Conservation (phyloP, 1,140 invertebrate genomes). For the Lepidurus couesii region DNA sequence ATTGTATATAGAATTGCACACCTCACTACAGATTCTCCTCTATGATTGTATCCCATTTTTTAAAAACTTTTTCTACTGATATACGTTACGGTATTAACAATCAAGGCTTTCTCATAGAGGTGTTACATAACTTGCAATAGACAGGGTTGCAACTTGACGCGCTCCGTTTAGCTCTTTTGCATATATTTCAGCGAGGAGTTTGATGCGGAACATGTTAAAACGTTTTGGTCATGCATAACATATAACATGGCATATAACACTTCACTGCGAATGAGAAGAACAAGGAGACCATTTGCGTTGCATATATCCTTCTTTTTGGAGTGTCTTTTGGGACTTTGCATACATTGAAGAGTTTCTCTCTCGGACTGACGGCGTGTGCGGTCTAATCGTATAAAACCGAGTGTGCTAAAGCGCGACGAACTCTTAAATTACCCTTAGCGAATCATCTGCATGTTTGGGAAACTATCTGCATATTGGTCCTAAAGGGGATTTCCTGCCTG, state of each 20-base stretch:
- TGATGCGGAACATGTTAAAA: background rate
- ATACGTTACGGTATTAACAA: too few species aligned
- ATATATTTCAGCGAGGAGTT: background rate
- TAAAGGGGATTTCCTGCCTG: background rate
- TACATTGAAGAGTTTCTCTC: too few species aligned
- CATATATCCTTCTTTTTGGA: background rate
- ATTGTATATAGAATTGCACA: background rate
- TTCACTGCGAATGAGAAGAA: background rate
- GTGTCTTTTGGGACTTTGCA: background rate
- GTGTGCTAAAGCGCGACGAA: background rate
- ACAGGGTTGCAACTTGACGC: background rate
- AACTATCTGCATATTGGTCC: background rate
- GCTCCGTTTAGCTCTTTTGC: conserved; percentile 2
- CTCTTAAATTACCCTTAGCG: conserved; percentile 11
- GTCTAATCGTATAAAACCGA: too few species aligned
- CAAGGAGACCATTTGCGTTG: background rate
- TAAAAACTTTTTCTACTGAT: too few species aligned
- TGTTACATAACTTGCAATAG: too few species aligned
- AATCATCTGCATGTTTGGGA: conserved; percentile 15
- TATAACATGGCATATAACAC: background rate
- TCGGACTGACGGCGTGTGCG: too few species aligned
- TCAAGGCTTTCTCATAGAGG: too few species aligned
- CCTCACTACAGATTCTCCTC: too few species aligned
- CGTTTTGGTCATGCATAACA: background rate
- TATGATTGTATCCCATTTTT: too few species aligned